Conservation (phyloP, 1,140 invertebrate species). For the Agrypnia vestita region DNA sequence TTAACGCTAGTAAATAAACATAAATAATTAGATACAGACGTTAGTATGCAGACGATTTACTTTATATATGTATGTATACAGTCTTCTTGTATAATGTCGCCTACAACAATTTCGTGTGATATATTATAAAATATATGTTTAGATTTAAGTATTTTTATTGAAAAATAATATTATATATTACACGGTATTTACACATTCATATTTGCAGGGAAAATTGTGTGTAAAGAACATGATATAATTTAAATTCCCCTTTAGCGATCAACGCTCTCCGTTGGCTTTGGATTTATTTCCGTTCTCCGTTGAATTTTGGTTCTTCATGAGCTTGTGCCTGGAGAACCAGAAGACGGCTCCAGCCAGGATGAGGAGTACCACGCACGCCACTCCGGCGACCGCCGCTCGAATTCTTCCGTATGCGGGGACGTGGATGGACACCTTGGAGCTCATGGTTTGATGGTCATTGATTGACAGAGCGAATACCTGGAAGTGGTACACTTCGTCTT, state of each 20-base stretch:
- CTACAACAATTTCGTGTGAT: no score
- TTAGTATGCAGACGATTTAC: no score
- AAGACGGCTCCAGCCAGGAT: constrained; percentile 73
- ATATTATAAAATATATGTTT: no score
- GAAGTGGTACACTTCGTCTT: constrained; percentile 79
- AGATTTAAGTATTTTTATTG: no score
- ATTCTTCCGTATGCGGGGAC: constrained; percentile 78
- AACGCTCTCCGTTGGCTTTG: constrained; percentile 17
- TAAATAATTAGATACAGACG: no score
- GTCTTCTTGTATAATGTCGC: no score
- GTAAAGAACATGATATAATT: neutral
- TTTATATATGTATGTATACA: no score
- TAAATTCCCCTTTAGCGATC: neutral
- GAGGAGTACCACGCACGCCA: constrained; percentile 74
- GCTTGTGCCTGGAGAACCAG: constrained; percentile 72
- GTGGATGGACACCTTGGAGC: constrained; percentile 73
- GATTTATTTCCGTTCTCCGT: constrained; percentile 2
- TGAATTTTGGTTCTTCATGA: neutral
- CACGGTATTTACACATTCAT: no score
- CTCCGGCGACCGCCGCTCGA: constrained; percentile 77
- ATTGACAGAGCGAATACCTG: constrained; percentile 77
- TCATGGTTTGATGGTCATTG: constrained; percentile 73
- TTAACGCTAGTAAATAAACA: no score
- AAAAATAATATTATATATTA: no score
- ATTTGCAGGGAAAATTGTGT: neutral